Base-by-base conservation (phyloP, 1,140 invertebrate species). In the Sitobion miscanthi region DNA sequence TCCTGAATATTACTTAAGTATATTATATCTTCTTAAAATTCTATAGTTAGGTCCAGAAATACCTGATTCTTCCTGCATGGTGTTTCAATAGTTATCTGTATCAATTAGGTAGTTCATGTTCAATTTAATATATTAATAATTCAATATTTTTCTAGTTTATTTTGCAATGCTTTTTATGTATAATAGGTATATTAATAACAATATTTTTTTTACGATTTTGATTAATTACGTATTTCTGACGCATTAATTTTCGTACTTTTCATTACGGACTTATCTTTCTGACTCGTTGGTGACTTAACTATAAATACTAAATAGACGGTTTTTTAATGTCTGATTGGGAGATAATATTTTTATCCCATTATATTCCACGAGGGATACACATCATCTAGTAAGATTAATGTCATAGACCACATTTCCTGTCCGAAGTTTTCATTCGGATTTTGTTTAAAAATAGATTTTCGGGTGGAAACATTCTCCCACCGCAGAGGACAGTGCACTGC, bases 361-460 rank as follows among this genome's bases (percentile, higher is more conserved):
- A 38, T 42, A 30, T 42, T 90, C 54, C 42, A 62, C 54, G 38
- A 90, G 23, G 25, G 25, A 62, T 90, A 14, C 52, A 30, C 88
- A 90, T 69, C 54, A 42, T 62, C 54, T 45, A 69, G 54, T 69
- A 4, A 90, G 57, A 90, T 90, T 90, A 69, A 90, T 45, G 82
- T 93, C 82, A 45, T 86, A 83, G 1, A 54, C 82, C 49, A 85
- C 77, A 38, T 49, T 93, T 93, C 91, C 91, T 93, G 91, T 92
- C 90, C 91, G 77, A 85, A 54, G 25, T 52, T 93, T 93, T 93
- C 91, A 23, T 93, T 54, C 0, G 35, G 47, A 85, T 85, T 86
- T 86, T n/a, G 35, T 93, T 93, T 93, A 93, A 93, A 93, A 93
- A 93, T 93, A 93, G 91, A 93, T 85, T 93, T 92, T 93, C 91